Conservation (phyloP, 2,113 vertebrate species). For the Lates calcarifer region DNA sequence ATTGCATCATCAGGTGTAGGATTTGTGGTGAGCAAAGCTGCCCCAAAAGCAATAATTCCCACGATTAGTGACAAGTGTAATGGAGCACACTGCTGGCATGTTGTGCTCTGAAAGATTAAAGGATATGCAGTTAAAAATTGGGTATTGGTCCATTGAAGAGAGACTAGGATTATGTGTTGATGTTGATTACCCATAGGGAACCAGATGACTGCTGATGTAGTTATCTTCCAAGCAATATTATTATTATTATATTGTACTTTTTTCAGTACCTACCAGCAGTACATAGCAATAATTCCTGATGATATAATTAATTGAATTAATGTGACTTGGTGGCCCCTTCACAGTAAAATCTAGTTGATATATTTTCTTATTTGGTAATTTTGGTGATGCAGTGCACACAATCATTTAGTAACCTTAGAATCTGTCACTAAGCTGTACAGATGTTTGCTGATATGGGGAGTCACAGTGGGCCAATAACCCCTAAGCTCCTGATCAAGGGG, state of each 20-base stretch:
- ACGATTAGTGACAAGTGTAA: constrained; percentile 23
- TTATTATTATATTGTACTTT: too few species aligned
- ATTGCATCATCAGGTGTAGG: constrained; percentile 62
- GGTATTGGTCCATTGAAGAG: neutral
- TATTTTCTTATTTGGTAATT: neutral
- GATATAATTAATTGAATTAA: neutral
- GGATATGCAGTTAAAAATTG: neutral
- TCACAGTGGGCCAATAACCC: neutral
- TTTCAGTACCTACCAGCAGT: neutral
- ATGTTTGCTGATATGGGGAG: constrained; percentile 2
- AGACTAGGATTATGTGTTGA: neutral
- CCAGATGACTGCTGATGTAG: constrained; percentile 28
- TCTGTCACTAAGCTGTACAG: neutral
- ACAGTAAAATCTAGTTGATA: neutral
- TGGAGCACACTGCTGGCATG: neutral
- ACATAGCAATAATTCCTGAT: neutral
- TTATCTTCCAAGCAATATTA: neutral
- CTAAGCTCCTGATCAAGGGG: neutral
- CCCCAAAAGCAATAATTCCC: constrained; percentile 28
- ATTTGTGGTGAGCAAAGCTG: constrained; percentile 17
- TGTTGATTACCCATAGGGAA: constrained; percentile 4
- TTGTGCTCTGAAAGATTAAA: neutral
- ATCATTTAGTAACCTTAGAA: neutral
- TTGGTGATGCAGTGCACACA: neutral
- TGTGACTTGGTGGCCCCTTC: neutral